Evolutionary conservation across 2,797 vertebrate species (phyloP).

Genomic region (Oryzias sinensis): DNA sequence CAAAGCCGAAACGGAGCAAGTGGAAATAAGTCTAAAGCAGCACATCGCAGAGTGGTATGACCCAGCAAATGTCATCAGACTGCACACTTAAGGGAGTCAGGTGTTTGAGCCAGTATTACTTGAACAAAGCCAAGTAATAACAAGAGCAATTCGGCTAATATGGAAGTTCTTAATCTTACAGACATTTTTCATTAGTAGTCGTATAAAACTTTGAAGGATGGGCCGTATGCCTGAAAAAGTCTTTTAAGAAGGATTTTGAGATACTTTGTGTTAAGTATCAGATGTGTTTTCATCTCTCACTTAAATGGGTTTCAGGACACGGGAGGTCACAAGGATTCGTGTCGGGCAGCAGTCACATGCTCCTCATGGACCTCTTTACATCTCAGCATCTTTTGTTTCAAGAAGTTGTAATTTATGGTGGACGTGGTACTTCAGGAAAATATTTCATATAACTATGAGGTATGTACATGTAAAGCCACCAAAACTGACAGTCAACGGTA

Average conservation of each 20-base stretch:
- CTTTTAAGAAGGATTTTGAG: too few species aligned
- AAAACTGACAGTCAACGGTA: constrained; percentile 54
- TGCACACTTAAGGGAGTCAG: not conserved
- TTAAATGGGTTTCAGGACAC: constrained; percentile 11
- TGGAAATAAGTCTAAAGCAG: not conserved
- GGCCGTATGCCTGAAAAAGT: too few species aligned
- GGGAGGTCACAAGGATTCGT: not conserved
- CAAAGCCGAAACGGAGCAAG: not conserved
- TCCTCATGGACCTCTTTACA: constrained; percentile 7
- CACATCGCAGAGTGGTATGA: not conserved
- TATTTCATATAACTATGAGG: constrained; percentile 8
- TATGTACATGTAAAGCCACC: constrained; percentile 1
- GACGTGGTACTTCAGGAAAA: constrained; percentile 6
- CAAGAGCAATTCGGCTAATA: not conserved
- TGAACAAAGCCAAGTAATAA: not conserved
- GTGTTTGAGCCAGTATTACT: not conserved
- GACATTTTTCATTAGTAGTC: too few species aligned
- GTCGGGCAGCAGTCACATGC: constrained; percentile 8
- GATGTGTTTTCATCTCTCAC: constrained; percentile 5
- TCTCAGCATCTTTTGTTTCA: constrained; percentile 25
- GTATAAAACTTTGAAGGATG: too few species aligned
- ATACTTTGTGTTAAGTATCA: not conserved
- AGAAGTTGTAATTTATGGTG: constrained; percentile 16
- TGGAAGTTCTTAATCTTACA: too few species aligned
- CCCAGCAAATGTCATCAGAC: not conserved